Evolutionary conservation across 1,140 invertebrate genomes (phyloP).

Genomic region (Zaprionus africanus): DNA sequence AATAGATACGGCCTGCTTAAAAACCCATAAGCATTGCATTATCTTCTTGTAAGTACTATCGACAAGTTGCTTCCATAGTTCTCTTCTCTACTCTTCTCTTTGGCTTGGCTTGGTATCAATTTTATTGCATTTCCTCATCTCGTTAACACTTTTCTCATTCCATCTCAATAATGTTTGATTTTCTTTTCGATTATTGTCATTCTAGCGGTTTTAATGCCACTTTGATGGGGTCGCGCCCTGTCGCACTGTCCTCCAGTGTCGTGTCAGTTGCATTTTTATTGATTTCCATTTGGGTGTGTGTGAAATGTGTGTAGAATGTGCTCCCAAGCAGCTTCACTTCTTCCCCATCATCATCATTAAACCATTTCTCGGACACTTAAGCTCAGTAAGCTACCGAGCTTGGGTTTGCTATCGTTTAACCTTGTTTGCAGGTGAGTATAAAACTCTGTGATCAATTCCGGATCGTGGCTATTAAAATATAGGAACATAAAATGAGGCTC

Average conservation of each 20-base stretch:
- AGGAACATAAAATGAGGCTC: not conserved
- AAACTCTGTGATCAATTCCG: constrained; percentile 1
- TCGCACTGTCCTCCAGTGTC: not conserved
- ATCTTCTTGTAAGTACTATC: constrained; percentile 35
- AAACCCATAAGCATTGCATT: constrained; percentile 34
- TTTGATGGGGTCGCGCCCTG: constrained; percentile 60
- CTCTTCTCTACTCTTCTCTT: not conserved
- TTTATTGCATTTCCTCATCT: constrained; percentile 51
- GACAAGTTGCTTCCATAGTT: not conserved
- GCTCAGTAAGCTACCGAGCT: constrained; percentile 32
- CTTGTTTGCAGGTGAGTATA: constrained; percentile 6
- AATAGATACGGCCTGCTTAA: constrained; percentile 36
- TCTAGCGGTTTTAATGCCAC: constrained; percentile 62
- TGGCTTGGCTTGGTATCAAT: constrained; percentile 6
- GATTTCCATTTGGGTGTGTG: constrained; percentile 39
- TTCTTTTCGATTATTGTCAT: constrained; percentile 32
- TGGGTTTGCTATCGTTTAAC: constrained; percentile 24
- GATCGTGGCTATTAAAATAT: constrained; percentile 12
- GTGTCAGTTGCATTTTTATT: constrained; percentile 57
- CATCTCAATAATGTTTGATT: not conserved
- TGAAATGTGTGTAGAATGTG: constrained; percentile 48
- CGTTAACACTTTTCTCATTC: constrained; percentile 40
- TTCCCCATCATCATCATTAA: constrained; percentile 31
- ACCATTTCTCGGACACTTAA: constrained; percentile 15
- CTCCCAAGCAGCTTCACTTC: constrained; percentile 46